These are phyloP conservation scores for Lethocerus indicus DNA, from an alignment of 1,140 invertebrate species.

Conservation along the genomic window DNA sequence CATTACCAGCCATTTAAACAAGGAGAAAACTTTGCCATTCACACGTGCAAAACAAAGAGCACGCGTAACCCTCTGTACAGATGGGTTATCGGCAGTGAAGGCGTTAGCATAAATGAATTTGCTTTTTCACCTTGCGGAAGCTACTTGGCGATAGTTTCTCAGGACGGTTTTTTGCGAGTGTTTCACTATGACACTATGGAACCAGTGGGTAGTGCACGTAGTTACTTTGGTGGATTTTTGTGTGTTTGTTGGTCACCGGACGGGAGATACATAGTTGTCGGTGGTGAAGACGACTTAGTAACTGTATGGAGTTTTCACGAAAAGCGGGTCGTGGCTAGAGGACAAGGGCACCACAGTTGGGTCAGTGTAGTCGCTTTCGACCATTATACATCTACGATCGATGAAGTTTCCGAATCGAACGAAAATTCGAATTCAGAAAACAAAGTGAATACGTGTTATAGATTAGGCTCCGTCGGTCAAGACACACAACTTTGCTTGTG, in stretches of 20 bases:
- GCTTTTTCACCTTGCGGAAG: constrained; percentile 89
- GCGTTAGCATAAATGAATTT: constrained; percentile 87
- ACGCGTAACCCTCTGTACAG: constrained; percentile 88
- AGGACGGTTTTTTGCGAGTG: constrained; percentile 91
- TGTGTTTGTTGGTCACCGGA: constrained; percentile 98
- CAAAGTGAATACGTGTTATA: constrained; percentile 50
- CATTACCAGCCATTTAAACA: constrained; percentile 92
- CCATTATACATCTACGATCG: constrained; percentile 60
- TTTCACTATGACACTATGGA: constrained; percentile 98
- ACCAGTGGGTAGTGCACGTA: constrained; percentile 71
- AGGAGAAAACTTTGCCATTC: constrained; percentile 84
- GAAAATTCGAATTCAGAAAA: constrained; percentile 35
- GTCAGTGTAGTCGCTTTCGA: constrained; percentile 95
- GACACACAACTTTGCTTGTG: constrained; percentile 96
- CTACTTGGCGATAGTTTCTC: constrained; percentile 82
- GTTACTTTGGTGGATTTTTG: constrained; percentile 90
- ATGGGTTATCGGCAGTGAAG: constrained; percentile 69
- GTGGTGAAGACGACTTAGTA: constrained; percentile 96
- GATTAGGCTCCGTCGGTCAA: constrained; percentile 92
- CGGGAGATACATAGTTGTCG: constrained; percentile 85
- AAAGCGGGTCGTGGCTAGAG: constrained; percentile 82
- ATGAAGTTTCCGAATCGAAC: constrained; percentile 30
- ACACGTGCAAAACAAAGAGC: constrained; percentile 91
- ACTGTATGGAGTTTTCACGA: constrained; percentile 95
- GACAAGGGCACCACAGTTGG: constrained; percentile 91